Conservation (phyloP, 1,140 invertebrate species). For the Leptopilina clavipes region DNA sequence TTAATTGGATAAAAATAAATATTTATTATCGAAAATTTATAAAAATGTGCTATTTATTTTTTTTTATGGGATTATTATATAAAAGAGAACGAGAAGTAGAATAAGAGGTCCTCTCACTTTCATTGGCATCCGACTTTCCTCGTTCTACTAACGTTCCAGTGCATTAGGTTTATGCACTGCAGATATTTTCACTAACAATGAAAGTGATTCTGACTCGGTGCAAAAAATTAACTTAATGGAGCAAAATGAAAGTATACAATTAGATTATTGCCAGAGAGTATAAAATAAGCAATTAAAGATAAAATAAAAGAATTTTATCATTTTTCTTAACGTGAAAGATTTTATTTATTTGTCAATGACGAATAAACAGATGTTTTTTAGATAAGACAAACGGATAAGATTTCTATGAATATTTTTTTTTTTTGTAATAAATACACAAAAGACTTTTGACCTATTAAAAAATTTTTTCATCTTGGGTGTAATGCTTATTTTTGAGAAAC, state of each 20-base stretch:
- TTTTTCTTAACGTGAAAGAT: neutral
- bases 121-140: conserved; percentile 63
- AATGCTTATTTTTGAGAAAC: conserved; percentile 24
- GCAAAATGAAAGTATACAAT: no score
- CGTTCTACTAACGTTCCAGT: conserved; percentile 58
- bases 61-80: neutral
- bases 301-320: neutral
- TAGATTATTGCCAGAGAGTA: no score
- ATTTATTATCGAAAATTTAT: neutral
- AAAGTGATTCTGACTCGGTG: conserved; percentile 46
- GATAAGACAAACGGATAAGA: no score
- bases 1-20: neutral
- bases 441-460: conserved; percentile 16
- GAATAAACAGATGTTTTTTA: no score
- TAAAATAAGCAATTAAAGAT: no score
- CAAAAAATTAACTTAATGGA: neutral
- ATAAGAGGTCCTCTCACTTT: conserved; percentile 62
- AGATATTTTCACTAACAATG: conserved; percentile 57
- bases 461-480: neutral
- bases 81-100: neutral
- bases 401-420: no score
- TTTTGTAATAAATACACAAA: neutral
- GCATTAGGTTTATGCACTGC: conserved; percentile 37
- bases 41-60: neutral
- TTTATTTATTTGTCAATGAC: no score